phyloP scores from a whole-genome alignment of 2,888 invertebrate genomes.

The Meteorus cinctellus region DNA sequence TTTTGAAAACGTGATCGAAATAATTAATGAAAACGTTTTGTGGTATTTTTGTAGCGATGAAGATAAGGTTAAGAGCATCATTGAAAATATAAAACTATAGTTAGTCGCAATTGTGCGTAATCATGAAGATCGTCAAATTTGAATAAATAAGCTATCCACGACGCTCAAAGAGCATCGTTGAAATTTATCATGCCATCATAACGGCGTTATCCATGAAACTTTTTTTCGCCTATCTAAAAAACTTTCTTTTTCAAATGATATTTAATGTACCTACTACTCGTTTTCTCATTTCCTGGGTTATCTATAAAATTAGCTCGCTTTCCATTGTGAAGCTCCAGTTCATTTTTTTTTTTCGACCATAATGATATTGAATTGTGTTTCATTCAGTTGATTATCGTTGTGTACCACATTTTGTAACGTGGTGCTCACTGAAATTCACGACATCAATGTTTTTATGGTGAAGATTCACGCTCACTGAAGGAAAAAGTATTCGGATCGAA shows the following conservation, averaged over 20 bases:
- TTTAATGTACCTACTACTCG: slow-evolving; percentile 16
- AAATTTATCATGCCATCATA: slow-evolving; percentile 50
- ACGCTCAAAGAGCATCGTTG: slow-evolving; percentile 45
- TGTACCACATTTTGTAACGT: too few species aligned
- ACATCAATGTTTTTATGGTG: too few species aligned
- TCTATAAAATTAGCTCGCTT: too few species aligned
- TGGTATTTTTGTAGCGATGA: neutral
- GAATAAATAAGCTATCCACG: slow-evolving; percentile 58
- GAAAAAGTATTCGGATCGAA: too few species aligned
- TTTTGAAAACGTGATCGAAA: slow-evolving; percentile 1
- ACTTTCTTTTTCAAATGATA: slow-evolving; percentile 15
- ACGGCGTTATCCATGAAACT: slow-evolving; percentile 47
- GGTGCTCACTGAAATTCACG: too few species aligned
- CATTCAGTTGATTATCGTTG: too few species aligned
- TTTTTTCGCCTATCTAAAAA: slow-evolving; percentile 36
- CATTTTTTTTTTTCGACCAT: too few species aligned
- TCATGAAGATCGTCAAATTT: slow-evolving; percentile 54
- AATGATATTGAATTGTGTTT: too few species aligned
- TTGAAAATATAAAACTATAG: neutral
- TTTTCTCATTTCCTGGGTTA: too few species aligned
- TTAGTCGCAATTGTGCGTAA: slow-evolving; percentile 35
- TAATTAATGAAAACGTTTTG: neutral
- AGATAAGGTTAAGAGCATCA: neutral
- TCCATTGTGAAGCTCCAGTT: too few species aligned
- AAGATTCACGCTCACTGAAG: too few species aligned